Base-by-base conservation (phyloP, 1,140 invertebrate species). In the Lutraria rhynchaena region DNA sequence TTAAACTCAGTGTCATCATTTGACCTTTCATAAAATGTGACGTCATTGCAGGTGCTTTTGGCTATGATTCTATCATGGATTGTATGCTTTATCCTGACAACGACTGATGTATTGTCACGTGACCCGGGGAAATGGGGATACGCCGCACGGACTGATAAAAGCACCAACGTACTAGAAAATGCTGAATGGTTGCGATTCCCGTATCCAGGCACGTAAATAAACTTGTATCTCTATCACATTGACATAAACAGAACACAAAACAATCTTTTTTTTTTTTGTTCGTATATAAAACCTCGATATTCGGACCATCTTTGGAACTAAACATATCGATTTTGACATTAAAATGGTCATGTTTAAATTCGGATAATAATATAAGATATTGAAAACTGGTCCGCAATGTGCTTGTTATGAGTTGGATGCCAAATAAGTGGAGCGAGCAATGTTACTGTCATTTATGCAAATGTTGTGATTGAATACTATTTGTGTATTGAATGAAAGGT, bases 121-220 rank as follows among this genome's bases (percentile, higher is more conserved):
- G 84, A 85, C 19, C 81, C 75, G 0, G 73, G 55, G 1, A 55
- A 75, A 4, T 88, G 85, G 27, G 95, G 95, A 1, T 95, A 97
- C 92, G 94, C 94, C 9, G 96, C 95, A 0, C 93, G 96, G 71
- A 96, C 96, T 0, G 97, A 98, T 88, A 94, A 94, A 7, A 96
- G 96, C 86, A 85, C 96, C 0, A 94, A 94, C 75, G 96, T 96
- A 69, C 92, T 97, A n/a, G 92, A 92, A 19, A 94, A 96, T 85
- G 95, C 96, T 0, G 94, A 95, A 0, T 97, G 96, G 96, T 96
- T 98, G 88, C 93, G 96, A 29, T 89, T 98, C 41, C 96, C 96
- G 7, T 97, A 97, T 93, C 97, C 97, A 84, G 95, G 95, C 95
- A 90, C n/a, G n/a, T n/a, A n/a, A n/a, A n/a, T n/a, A n/a, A n/a